A percentile compares a stretch with the other conserved stretches of the same genome.
Conservation (phyloP, 2,888 invertebrate genomes). For the Laspeyria flexula region DNA sequence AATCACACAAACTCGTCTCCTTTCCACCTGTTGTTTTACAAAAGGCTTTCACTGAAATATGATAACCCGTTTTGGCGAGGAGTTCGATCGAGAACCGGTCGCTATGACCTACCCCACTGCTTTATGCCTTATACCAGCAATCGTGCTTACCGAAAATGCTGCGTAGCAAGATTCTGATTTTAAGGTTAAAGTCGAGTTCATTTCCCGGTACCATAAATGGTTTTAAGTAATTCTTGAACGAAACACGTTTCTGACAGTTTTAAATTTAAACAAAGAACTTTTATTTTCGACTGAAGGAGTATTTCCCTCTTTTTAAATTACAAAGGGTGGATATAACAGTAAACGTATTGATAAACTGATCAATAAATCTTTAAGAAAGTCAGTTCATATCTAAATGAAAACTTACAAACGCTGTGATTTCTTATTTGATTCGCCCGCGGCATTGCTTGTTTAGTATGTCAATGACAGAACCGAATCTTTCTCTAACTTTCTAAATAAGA, state of each 20-base stretch:
- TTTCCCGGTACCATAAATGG: constrained; percentile 1
- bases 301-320: too few species aligned
- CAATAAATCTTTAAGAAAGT: too few species aligned
- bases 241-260: not conserved
- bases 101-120: constrained; percentile 39
- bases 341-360: too few species aligned
- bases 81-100: constrained; percentile 32
- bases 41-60: constrained; percentile 43
- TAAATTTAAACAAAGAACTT: not conserved
- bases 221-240: not conserved
- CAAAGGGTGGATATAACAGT: too few species aligned
- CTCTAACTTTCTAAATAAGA: not conserved
- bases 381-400: too few species aligned
- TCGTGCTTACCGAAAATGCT: constrained; percentile 10
- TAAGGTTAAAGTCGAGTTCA: constrained; percentile 8
- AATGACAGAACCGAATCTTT: not conserved
- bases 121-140: constrained; percentile 22
- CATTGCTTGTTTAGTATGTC: not conserved
- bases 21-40: constrained; percentile 21
- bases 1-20: not conserved
- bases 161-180: constrained; percentile 9
- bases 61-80: constrained; percentile 35
- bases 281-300: too few species aligned
- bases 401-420: not conserved
- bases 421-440: not conserved